Evolutionary conservation across 2,797 vertebrate genomes (phyloP), one percentile per base, ranked within the genome.

Genomic region (Pseudochirops cupreus): DNA sequence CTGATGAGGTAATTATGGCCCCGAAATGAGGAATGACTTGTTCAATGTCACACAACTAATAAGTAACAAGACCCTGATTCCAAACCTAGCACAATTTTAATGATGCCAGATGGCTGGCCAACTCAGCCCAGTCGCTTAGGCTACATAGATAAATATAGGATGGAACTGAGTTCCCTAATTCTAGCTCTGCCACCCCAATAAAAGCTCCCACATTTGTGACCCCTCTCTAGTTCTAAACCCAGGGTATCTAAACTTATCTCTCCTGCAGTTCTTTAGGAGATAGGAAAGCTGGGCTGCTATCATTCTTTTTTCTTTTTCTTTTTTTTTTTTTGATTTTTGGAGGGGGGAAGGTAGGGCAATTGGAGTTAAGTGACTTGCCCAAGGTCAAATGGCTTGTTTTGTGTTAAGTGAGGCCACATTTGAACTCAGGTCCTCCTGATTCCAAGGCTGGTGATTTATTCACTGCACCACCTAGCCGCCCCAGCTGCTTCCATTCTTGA

Each of bases 111-210:
- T 10, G 39, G 24, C 21, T 0, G 0, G 10, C 52, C 90, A 52
- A 52, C 3, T 29, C 57, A 33, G 52, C 50, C 16, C 18, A 2
- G 90, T 50, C n/a, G 33, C 33, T 58, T 57, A 16, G 56, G 74
- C 53, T 67, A 56, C 29, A 5, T 18, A 58, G 57, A 21, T 39
- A 31, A 21, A 53, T 62, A 11, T 5, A 74, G 3, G 53, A 26
- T 0, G 53, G 31, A 26, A 82, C 9, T 12, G 3, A 87, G 10
- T 26, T 87, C 24, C n/a, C 67, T 82, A 39, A 21, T 5, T 82
- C n/a, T 9, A 21, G 16, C 16, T 39, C 67, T 4, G 16, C 3
- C 5, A 0, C 53, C 14, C 50, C 24, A 2, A 0, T 0, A 26
- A 53, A 2, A 46, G 12, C 12, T 13, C 24, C 11, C 0, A 6